These are phyloP conservation scores for Meandrusa payeni DNA, from an alignment of 2,888 invertebrate genomes.

Conservation along the genomic window DNA sequence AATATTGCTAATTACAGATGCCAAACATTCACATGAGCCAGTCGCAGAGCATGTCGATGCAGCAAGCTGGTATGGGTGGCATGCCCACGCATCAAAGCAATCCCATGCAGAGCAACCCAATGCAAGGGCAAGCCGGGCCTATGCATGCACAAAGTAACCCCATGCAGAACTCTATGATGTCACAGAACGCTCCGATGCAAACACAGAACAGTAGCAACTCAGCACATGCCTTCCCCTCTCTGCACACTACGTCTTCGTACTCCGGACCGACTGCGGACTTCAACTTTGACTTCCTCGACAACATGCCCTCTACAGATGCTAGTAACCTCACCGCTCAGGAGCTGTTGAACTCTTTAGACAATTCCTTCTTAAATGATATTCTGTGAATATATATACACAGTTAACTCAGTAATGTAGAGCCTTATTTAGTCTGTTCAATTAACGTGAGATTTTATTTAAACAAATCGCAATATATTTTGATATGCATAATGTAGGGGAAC, in stretches of 20 bases:
- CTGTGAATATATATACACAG: constrained; percentile 52
- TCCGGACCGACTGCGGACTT: constrained; percentile 83
- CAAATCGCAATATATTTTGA: too few species aligned
- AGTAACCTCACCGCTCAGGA: constrained; percentile 90
- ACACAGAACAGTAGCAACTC: constrained; percentile 29
- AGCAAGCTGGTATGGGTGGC: constrained; percentile 48
- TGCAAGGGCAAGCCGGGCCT: constrained; percentile 43
- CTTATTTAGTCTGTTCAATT: too few species aligned
- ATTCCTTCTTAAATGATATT: constrained; percentile 85
- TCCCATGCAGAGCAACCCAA: constrained; percentile 45
- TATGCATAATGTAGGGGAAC: too few species aligned
- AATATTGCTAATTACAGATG: constrained; percentile 65
- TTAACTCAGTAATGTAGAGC: too few species aligned
- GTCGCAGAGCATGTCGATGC: constrained; percentile 83
- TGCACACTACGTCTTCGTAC: constrained; percentile 67
- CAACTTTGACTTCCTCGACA: constrained; percentile 92
- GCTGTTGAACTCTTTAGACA: constrained; percentile 90
- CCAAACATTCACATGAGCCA: constrained; percentile 86
- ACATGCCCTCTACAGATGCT: constrained; percentile 88
- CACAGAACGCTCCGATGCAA: constrained; percentile 27
- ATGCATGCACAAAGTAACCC: constrained; percentile 40
- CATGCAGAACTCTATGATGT: constrained; percentile 35
- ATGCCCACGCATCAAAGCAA: constrained; percentile 48
- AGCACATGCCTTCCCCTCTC: constrained; percentile 49
- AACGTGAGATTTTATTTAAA: too few species aligned